These are phyloP conservation scores for Aphidoletes aphidimyza DNA, from an alignment of 2,888 invertebrate genomes.

Conservation along the genomic window DNA sequence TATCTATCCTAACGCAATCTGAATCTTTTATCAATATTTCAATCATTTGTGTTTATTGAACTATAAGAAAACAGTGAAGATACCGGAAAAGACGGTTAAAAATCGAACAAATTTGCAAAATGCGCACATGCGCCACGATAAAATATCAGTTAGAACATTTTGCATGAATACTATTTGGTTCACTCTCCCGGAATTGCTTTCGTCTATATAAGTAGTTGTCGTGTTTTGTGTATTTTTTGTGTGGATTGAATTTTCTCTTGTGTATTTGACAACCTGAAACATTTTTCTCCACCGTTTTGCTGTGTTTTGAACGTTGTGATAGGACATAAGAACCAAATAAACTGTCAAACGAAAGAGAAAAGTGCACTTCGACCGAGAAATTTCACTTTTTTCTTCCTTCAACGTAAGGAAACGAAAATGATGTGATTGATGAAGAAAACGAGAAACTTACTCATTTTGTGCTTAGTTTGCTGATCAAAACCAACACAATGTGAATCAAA, in stretches of 20 bases:
- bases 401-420: background rate
- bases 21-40: background rate
- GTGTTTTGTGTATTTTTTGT: background rate
- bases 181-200: background rate
- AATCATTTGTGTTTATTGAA: background rate
- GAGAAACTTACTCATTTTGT: too few relatives aligned
- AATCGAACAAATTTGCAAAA: background rate
- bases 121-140: conserved; percentile 23
- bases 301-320: background rate
- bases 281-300: background rate
- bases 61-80: too few relatives aligned
- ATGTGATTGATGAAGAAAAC: background rate
- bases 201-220: background rate
- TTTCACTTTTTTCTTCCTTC: background rate
- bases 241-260: conserved; percentile 43
- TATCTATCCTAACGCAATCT: background rate
- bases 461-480: background rate
- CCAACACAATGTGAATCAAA: background rate
- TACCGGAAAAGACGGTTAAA: conserved; percentile 35
- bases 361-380: background rate
- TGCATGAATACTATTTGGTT: background rate
- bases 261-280: background rate
- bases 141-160: conserved; percentile 15
- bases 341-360: conserved; percentile 29
- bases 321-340: background rate